Evolutionary conservation across 1,140 invertebrate species (phyloP).

Genomic region (Armadillidium nasatum): DNA sequence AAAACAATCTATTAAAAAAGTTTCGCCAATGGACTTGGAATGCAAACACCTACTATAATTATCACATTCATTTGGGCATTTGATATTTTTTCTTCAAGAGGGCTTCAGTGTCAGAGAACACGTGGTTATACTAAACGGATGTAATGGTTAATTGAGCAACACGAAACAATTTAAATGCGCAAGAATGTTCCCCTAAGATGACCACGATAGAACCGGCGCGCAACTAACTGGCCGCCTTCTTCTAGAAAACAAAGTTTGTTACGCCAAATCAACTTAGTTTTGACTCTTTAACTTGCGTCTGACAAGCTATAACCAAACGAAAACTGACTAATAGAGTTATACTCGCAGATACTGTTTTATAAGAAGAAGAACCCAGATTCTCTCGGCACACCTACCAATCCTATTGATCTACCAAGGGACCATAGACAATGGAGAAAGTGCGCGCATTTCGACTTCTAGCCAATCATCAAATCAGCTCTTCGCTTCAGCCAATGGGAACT

Average conservation of each 20-base stretch:
- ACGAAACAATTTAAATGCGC: neutral
- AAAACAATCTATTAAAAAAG: too few relatives aligned
- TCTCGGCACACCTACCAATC: constrained; percentile 42
- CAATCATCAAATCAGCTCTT: neutral
- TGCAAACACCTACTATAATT: too few relatives aligned
- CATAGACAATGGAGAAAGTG: constrained; percentile 10
- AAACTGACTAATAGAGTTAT: constrained; percentile 46
- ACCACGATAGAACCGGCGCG: neutral
- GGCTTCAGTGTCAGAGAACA: neutral
- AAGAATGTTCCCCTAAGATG: neutral
- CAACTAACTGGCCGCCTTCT: constrained; percentile 18
- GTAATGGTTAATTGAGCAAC: neutral
- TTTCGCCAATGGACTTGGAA: too few relatives aligned
- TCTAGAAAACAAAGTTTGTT: constrained; percentile 44
- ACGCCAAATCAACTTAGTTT: constrained; percentile 42
- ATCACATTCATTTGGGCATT: too few relatives aligned
- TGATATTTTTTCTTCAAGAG: too few relatives aligned
- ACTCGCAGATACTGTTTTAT: constrained; percentile 46
- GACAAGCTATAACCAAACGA: constrained; percentile 46
- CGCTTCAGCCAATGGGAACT: neutral
- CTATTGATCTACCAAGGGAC: constrained; percentile 43
- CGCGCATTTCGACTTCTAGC: neutral
- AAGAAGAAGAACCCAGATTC: constrained; percentile 44
- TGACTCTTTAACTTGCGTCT: constrained; percentile 45
- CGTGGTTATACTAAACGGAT: neutral